phyloP scores from a whole-genome alignment of 2,113 vertebrate species.

The Gallinago jamesoni region DNA sequence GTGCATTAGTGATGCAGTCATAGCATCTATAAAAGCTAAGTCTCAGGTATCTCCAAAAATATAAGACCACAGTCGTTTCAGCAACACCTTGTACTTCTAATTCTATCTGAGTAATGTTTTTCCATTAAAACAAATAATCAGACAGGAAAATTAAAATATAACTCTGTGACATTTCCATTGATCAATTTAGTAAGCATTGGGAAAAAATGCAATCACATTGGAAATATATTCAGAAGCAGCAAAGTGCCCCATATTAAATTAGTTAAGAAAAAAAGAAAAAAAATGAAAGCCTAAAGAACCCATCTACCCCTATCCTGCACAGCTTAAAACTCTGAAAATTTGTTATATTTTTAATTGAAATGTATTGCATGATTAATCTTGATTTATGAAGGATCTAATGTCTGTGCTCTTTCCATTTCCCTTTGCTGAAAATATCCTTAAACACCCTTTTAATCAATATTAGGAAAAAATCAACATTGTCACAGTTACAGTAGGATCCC shows the following conservation, averaged over 20 bases:
- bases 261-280: background rate
- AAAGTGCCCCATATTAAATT: background rate
- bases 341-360: constrained; percentile 3
- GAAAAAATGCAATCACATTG: background rate
- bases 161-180: background rate
- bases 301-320: background rate
- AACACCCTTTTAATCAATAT: constrained; percentile 21
- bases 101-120: background rate
- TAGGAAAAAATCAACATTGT: background rate
- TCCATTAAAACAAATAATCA: constrained; percentile 13
- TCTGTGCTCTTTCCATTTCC: constrained; percentile 5
- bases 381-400: constrained; percentile 13
- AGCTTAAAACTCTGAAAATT: background rate
- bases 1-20: constrained; percentile 41
- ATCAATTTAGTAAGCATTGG: background rate
- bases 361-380: constrained; percentile 11
- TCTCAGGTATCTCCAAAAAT: constrained; percentile 23
- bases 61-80: background rate
- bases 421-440: constrained; percentile 16
- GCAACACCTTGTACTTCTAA: background rate
- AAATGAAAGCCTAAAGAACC: background rate
- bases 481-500: background rate
- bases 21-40: constrained; percentile 32
- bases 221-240: background rate
- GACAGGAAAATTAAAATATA: constrained; percentile 6